phyloP scores from a whole-genome alignment of 2,113 vertebrate species.

The Rhegmatorhina hoffmannsi region DNA sequence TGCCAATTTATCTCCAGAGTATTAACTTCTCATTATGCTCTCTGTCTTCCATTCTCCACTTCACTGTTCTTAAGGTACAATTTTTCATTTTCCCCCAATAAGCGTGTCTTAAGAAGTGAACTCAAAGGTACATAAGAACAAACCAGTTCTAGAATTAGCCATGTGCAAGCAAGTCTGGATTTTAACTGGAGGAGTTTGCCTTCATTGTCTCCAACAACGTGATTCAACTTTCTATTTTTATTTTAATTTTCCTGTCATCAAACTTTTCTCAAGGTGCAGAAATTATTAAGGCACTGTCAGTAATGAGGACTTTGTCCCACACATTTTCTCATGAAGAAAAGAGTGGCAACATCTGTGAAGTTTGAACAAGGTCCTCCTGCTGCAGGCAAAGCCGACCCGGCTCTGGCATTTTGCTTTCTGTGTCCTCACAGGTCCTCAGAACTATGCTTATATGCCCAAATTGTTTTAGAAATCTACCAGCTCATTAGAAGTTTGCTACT shows the following conservation, averaged over 20 bases:
- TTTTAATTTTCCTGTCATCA: background rate
- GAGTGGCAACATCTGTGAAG: background rate
- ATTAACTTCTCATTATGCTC: background rate
- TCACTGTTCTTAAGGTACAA: background rate
- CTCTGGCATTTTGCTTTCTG: background rate
- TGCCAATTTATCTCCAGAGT: background rate
- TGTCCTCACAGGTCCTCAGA: background rate
- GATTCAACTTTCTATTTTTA: background rate
- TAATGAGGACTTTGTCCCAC: background rate
- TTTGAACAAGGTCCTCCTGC: background rate
- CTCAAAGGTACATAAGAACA: background rate
- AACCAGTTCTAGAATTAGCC: background rate
- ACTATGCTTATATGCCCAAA: background rate
- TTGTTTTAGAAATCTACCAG: background rate
- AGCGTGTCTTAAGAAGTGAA: background rate
- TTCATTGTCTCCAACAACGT: background rate
- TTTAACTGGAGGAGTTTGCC: background rate
- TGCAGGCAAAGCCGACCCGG: background rate
- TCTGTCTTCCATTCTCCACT: background rate
- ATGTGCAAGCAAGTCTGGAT: background rate
- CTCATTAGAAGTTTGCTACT: background rate
- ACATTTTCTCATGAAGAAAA: background rate
- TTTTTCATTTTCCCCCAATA: background rate
- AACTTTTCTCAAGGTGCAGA: background rate
- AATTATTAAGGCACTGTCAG: background rate